Evolutionary conservation across 2,113 vertebrate species (phyloP).

Genomic region (Melospiza melodia): DNA sequence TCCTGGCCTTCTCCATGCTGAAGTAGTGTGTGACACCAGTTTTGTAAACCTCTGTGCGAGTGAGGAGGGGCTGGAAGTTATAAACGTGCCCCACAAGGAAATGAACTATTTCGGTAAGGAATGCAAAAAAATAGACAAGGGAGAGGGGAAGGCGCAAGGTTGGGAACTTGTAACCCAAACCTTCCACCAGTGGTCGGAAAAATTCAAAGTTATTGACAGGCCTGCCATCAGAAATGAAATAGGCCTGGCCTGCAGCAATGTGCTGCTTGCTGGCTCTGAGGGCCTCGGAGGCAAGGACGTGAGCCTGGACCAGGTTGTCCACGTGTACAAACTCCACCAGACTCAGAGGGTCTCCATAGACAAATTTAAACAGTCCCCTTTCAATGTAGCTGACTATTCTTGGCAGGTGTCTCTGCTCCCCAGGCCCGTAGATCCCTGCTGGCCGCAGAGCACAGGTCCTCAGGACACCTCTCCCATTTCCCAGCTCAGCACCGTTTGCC

Average conservation of each 20-base stretch:
- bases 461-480: constrained; percentile 61
- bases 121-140: constrained; percentile 87
- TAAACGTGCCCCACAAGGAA: constrained; percentile 78
- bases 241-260: constrained; percentile 87
- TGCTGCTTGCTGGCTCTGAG: constrained; percentile 75
- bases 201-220: constrained; percentile 96
- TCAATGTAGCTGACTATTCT: constrained; percentile 90
- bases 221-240: constrained; percentile 91
- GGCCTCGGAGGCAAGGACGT: constrained; percentile 83
- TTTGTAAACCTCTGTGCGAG: constrained; percentile 93
- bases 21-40: constrained; percentile 93
- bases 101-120: constrained; percentile 87
- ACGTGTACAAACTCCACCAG: constrained; percentile 95
- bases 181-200: constrained; percentile 90
- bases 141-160: constrained; percentile 81
- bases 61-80: constrained; percentile 95
- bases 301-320: constrained; percentile 89
- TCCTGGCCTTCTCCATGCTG: constrained; percentile 86
- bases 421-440: constrained; percentile 93
- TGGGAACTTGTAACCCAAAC: constrained; percentile 89
- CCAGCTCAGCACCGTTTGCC: constrained; percentile 77
- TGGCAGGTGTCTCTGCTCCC: constrained; percentile 93
- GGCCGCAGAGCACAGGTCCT: constrained; percentile 88
- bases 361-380: constrained; percentile 87
- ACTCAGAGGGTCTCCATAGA: constrained; percentile 84